A percentile compares a stretch with the other conserved stretches of the same genome.
Conservation (phyloP, 1,140 invertebrate genomes). For the Mactra quadrangularis region DNA sequence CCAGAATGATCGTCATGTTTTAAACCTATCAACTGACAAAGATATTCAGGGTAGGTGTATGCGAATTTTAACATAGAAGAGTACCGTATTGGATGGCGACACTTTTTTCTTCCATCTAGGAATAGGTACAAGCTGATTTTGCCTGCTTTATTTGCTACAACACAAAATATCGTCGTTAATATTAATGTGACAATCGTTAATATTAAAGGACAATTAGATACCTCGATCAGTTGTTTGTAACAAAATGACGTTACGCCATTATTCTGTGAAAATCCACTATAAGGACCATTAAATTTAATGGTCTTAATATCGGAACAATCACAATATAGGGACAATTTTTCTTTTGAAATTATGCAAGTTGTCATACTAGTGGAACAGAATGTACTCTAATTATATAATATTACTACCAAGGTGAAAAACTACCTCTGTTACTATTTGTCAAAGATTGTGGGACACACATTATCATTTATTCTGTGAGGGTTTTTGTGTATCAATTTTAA, state of each 20-base stretch:
- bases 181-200: neutral
- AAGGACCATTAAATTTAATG: no score
- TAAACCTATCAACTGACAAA: conserved; percentile 45
- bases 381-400: no score
- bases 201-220: neutral
- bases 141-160: conserved; percentile 44
- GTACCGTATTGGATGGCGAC: neutral
- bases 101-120: conserved; percentile 17
- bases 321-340: no score
- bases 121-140: conserved; percentile 7
- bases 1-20: conserved; percentile 27
- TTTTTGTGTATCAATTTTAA: no score
- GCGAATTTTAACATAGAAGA: conserved; percentile 34
- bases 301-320: no score
- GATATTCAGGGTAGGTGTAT: conserved; percentile 43
- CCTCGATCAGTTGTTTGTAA: neutral
- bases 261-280: no score
- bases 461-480: no score
- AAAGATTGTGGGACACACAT: no score
- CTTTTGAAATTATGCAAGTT: no score
- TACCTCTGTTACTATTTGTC: no score
- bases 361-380: no score
- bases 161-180: neutral
- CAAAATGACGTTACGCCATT: neutral
- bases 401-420: no score